Evolutionary conservation across 2,888 invertebrate genomes (phyloP), one percentile per base, ranked within the genome.

Genomic region (Sinohyriopsis cumingii): DNA sequence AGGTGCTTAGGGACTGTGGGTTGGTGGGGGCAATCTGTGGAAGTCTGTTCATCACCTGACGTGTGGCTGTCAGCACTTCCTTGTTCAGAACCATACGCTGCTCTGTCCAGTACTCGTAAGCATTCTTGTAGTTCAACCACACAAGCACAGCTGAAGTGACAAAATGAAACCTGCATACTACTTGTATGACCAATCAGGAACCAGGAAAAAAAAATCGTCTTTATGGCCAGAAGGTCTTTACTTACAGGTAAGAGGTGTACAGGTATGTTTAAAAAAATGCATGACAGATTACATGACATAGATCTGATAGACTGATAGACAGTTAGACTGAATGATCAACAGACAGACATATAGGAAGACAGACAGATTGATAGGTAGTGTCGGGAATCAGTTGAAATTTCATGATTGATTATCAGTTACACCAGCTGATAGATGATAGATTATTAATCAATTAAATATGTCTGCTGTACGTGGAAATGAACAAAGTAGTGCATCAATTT

Each of bases 41-140:
- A 63, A 95, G 93, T 85, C 94, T 94, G 86, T 95, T 95, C 68
- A 91, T 88, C 33, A 91, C 89, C 77, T 90, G 90, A 89, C 95
- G 95, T 6, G 91, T 91, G 22, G 91, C 91, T 68, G 89, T 89
- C 80, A 90, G 89, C 54, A 86, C 85, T 88, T 98, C 97, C 84
- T 95, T 95, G 87, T 96, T 97, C 59, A 98, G 91, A 83, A 95
- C 96, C 7, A 96, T 94, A 6, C 98, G 92, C 90, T 99, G 98
- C 90, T 98, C 98, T 82, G 96, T 96, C 99, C 99, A 99, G 91
- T 98, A 99, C 89, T 99, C 98, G 88, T 99, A 99, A 0, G 99
- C 98, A 90, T 98, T 99, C 91, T 98, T 98, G 89, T 99, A 99
- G 91, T 99, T 99, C 77, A 99, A 92, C 99, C 99, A 99, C 63